Evolutionary conservation across 2,797 vertebrate species (phyloP).

Genomic region (Xyrichtys novacula): DNA sequence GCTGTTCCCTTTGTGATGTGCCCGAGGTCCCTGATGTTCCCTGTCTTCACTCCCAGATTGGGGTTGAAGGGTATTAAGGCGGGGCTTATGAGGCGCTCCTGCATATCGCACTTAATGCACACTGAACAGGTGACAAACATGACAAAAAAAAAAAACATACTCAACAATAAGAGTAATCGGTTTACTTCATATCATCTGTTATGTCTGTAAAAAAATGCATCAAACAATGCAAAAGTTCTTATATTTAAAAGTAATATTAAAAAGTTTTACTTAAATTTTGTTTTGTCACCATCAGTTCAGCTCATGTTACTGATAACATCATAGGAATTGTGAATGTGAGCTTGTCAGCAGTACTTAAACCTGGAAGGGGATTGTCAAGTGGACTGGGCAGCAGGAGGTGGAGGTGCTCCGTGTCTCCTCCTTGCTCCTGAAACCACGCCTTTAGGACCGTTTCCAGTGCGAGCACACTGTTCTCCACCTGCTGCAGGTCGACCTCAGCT

Average conservation of each 20-base stretch:
- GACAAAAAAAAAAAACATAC: too few species aligned
- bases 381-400: constrained; percentile 89
- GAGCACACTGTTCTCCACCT: constrained; percentile 86
- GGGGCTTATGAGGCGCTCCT: constrained; percentile 92
- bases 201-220: too few species aligned
- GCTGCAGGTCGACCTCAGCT: constrained; percentile 89
- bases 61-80: constrained; percentile 82
- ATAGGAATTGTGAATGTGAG: too few species aligned
- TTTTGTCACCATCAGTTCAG: background rate
- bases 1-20: constrained; percentile 73
- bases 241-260: too few species aligned
- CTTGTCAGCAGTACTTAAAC: constrained; percentile 27
- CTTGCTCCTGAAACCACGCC: constrained; percentile 91
- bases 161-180: too few species aligned
- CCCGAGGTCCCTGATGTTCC: constrained; percentile 80
- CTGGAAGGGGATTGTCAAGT: constrained; percentile 56
- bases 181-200: too few species aligned
- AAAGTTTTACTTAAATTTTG: too few species aligned
- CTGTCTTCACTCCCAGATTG: constrained; percentile 75
- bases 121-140: constrained; percentile 74
- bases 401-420: constrained; percentile 90
- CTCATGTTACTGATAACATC: background rate
- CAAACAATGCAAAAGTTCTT: too few species aligned
- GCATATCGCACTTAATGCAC: constrained; percentile 93
- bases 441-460: constrained; percentile 92